Base-by-base conservation (phyloP, 2,888 invertebrate genomes). In the Orchesellides sinensis region DNA sequence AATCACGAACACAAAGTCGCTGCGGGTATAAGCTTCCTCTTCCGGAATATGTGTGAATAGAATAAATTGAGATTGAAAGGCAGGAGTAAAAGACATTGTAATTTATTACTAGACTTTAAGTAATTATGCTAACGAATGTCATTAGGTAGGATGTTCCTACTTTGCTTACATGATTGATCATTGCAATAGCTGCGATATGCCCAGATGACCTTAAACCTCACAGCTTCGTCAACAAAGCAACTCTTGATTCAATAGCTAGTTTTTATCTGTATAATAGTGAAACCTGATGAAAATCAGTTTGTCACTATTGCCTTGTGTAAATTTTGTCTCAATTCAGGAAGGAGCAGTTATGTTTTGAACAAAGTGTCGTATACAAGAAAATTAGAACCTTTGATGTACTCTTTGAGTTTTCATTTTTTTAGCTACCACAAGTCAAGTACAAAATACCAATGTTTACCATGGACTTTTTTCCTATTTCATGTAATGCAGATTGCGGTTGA, bases 131-230 rank as follows among this genome's bases (percentile, higher is more conserved):
- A 25, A 59, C 59, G 2, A 49, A 10, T 14, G 5, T 27, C 10
- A 10, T 32, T 10, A 32, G 40, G 2, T 8, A 40, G 59, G 4
- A 12, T 23, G 6, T 25, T 29, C 17, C 32, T 63, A 23, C 23
- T 21, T 61, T 17, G 19, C 2, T 14, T 40, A 32, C 32, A 40
- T n/a, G n/a, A n/a, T n/a, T n/a, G n/a, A n/a, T 40, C 40, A 40
- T 40, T 10, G 40, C 10, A 40, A 40, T 40, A n/a, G 2, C 40
- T 2, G n/a, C 40, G 40, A 14, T n/a, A n/a, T n/a, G n/a, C n/a
- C n/a, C n/a, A 40, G 40, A 63, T 63, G 63, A 63, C 63, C 63
- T 63, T 63, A 63, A 63, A 63, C 63, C 40, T 63, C 63, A 63
- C 63, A 63, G 40, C 35, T 21, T 21, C 35, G 32, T 32, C 32